phyloP scores from a whole-genome alignment of 2,888 invertebrate genomes.

The Lycophotia porphyrea region DNA sequence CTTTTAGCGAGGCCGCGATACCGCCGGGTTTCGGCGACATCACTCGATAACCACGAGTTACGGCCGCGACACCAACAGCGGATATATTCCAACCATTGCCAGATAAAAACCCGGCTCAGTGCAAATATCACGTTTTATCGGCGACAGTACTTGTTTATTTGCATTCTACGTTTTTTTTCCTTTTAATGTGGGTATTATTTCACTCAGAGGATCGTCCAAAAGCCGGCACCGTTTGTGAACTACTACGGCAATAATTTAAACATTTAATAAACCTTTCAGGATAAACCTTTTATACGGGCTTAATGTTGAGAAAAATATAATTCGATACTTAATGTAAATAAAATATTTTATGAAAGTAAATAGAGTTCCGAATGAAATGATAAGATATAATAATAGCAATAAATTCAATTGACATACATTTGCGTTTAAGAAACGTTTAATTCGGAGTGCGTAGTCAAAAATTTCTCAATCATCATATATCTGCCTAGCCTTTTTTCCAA shows the following conservation, averaged over 20 bases:
- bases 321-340: slow-evolving; percentile 17
- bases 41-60: slow-evolving; percentile 55
- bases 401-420: background rate
- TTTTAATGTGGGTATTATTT: slow-evolving; percentile 63
- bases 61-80: slow-evolving; percentile 48
- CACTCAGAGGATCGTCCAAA: slow-evolving; percentile 38
- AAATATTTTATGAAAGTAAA: slow-evolving; percentile 33
- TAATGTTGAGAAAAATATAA: slow-evolving; percentile 14
- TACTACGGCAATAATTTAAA: slow-evolving; percentile 41
- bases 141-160: slow-evolving; percentile 62
- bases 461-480: background rate
- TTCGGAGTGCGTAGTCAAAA: background rate
- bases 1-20: slow-evolving; percentile 75
- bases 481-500: background rate
- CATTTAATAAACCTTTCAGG: slow-evolving; percentile 52
- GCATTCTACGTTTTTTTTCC: slow-evolving; percentile 39
- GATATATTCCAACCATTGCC: slow-evolving; percentile 49
- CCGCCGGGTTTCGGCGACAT: slow-evolving; percentile 65
- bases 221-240: slow-evolving; percentile 44
- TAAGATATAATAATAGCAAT: background rate
- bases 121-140: slow-evolving; percentile 67
- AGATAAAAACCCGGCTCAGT: slow-evolving; percentile 59
- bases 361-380: slow-evolving; percentile 5
- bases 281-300: slow-evolving; percentile 4
- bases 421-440: background rate